Percentiles rank a stretch among this genome's conserved stretches.
phyloP scores from a whole-genome alignment of 2,888 invertebrate genomes.

The Mythimna lalbum region DNA sequence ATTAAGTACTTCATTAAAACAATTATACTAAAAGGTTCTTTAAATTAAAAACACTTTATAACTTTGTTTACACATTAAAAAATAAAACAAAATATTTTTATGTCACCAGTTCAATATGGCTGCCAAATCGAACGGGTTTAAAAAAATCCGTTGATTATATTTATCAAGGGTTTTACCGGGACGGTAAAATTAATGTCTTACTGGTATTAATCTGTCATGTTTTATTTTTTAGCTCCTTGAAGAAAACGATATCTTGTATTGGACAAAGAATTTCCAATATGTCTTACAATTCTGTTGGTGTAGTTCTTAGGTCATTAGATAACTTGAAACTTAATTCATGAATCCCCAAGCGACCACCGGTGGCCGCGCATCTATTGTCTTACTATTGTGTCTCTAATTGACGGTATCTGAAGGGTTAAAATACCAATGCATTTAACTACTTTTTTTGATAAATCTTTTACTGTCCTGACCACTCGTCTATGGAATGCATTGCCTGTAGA shows the following conservation, averaged over 20 bases:
- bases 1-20: slow-evolving; percentile 1
- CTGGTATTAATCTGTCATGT: neutral
- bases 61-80: slow-evolving; percentile 11
- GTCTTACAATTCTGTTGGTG: no score
- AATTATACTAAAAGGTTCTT: neutral
- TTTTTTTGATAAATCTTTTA: no score
- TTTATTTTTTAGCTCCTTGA: slow-evolving; percentile 12
- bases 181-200: neutral
- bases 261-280: neutral
- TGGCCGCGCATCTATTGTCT: no score
- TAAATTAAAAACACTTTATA: slow-evolving; percentile 22
- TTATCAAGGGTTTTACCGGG: neutral
- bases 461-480: no score
- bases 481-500: no score
- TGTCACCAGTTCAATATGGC: neutral
- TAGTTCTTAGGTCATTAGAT: no score
- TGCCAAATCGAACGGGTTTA: neutral
- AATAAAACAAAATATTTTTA: neutral
- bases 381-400: no score
- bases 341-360: no score
- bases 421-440: no score
- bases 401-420: no score
- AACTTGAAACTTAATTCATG: no score
- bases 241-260: neutral
- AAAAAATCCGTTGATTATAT: slow-evolving; percentile 5